phyloP scores from a whole-genome alignment of 2,113 vertebrate genomes.

The Anguilla japonica region DNA sequence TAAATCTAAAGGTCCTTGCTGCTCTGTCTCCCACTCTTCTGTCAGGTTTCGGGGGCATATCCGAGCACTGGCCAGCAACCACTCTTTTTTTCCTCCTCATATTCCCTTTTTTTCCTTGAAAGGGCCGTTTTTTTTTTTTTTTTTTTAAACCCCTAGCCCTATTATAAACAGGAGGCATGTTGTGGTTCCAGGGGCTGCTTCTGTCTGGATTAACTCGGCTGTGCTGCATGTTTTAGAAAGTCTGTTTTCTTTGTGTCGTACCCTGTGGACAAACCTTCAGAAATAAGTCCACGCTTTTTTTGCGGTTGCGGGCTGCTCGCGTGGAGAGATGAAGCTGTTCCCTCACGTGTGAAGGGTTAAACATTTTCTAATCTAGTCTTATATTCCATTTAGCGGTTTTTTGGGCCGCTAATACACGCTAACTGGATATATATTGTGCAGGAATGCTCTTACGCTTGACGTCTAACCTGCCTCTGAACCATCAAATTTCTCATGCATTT shows the following conservation, averaged over 20 bases:
- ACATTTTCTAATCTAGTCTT: slow-evolving; percentile 60
- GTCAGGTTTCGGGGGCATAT: neutral
- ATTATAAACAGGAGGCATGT: slow-evolving; percentile 26
- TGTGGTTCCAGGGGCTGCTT: slow-evolving; percentile 30
- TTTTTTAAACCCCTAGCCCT: slow-evolving; percentile 33
- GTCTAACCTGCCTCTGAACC: slow-evolving; percentile 64
- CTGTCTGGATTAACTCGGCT: slow-evolving; percentile 14
- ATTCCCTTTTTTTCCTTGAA: slow-evolving; percentile 16
- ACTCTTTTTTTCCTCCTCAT: slow-evolving; percentile 12
- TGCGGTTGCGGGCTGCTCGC: slow-evolving; percentile 3
- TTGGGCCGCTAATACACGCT: slow-evolving; percentile 56
- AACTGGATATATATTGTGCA: slow-evolving; percentile 62
- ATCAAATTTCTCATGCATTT: slow-evolving; percentile 67
- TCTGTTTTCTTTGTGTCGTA: slow-evolving; percentile 36
- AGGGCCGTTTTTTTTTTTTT: neutral
- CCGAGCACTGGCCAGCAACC: slow-evolving; percentile 10
- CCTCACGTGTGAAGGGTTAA: slow-evolving; percentile 60
- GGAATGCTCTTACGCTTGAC: slow-evolving; percentile 58
- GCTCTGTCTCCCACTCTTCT: neutral
- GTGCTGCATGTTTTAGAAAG: slow-evolving; percentile 32
- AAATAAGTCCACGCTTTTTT: slow-evolving; percentile 29
- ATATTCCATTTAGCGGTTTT: slow-evolving; percentile 56
- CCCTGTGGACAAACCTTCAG: slow-evolving; percentile 35
- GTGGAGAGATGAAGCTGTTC: slow-evolving; percentile 40
- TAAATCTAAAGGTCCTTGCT: slow-evolving; percentile 7